A percentile compares a stretch with the other conserved stretches of the same genome.
phyloP scores from a whole-genome alignment of 2,113 vertebrate genomes.

The Trinectes maculatus region DNA sequence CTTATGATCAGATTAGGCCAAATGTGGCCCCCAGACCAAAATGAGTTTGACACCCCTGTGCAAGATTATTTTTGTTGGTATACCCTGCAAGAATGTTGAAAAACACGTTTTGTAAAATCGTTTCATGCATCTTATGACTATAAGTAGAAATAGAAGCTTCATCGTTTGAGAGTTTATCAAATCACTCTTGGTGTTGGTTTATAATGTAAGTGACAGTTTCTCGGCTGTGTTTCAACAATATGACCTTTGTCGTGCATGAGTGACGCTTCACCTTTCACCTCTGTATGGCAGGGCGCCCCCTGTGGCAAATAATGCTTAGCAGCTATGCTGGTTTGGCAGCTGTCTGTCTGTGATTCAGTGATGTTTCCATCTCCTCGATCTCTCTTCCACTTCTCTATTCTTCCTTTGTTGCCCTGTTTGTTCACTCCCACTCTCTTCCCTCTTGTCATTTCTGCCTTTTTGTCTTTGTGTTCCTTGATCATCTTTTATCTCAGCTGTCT shows the following conservation, averaged over 20 bases:
- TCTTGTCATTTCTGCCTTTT: conserved; percentile 57
- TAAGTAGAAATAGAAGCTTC: conserved; percentile 3
- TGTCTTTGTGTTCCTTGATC: conserved; percentile 63
- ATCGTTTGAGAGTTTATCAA: conserved; percentile 5
- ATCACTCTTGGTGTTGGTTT: conserved; percentile 6
- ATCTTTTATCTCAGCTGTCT: conserved; percentile 67
- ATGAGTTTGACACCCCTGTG: too few relatives aligned
- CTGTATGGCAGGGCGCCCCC: conserved; percentile 40
- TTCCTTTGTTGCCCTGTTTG: conserved; percentile 65
- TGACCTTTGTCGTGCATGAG: conserved; percentile 43
- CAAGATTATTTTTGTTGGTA: not conserved
- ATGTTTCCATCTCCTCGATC: not conserved
- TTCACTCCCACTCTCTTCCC: conserved; percentile 64
- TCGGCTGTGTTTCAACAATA: conserved; percentile 51
- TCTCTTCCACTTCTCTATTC: conserved; percentile 20
- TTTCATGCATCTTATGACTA: not conserved
- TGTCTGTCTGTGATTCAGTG: conserved; percentile 49
- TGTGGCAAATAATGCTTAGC: conserved; percentile 52
- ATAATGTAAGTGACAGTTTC: conserved; percentile 52
- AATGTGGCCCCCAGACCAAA: too few relatives aligned
- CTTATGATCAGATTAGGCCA: too few relatives aligned
- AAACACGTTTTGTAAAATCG: not conserved
- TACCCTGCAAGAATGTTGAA: not conserved
- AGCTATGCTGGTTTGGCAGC: conserved; percentile 61
- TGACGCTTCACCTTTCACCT: conserved; percentile 38